Conservation (phyloP, 2,888 invertebrate genomes). For the Amorpha juglandis region DNA sequence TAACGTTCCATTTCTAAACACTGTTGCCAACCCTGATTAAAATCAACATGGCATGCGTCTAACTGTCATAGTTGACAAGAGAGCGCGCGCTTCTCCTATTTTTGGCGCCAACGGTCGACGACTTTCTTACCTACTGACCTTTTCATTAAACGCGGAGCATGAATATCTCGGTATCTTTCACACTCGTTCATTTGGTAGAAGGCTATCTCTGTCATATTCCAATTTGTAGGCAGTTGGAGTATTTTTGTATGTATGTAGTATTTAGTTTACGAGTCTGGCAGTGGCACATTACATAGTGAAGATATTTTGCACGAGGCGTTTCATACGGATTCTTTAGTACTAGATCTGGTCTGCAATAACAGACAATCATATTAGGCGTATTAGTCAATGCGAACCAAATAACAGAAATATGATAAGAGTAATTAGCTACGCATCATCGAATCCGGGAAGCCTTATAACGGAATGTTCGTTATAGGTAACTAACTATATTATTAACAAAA, state of each 20-base stretch:
- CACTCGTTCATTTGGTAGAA: slow-evolving; percentile 4
- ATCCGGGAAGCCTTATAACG: too few species aligned
- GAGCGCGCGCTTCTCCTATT: slow-evolving; percentile 46
- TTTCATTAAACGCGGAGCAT: slow-evolving; percentile 34
- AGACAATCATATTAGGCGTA: too few species aligned
- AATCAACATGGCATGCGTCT: slow-evolving; percentile 33
- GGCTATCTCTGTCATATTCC: background rate
- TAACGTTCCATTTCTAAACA: background rate
- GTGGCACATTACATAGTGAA: background rate
- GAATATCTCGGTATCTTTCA: background rate
- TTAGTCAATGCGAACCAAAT: too few species aligned
- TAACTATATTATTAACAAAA: too few species aligned
- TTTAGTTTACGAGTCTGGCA: slow-evolving; percentile 16
- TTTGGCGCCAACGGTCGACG: slow-evolving; percentile 64
- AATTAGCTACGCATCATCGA: too few species aligned
- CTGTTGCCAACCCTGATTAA: slow-evolving; percentile 15
- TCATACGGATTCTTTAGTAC: background rate
- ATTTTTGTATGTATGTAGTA: background rate
- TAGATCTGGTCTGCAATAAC: too few species aligned
- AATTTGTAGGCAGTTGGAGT: slow-evolving; percentile 18
- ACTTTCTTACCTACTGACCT: slow-evolving; percentile 56
- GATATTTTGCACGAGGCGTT: slow-evolving; percentile 7
- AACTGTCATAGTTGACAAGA: slow-evolving; percentile 42
- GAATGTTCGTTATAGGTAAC: too few species aligned
- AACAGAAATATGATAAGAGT: too few species aligned